Evolutionary conservation across 2,888 invertebrate genomes (phyloP).

Genomic region (Agonopterix subpropinquella): DNA sequence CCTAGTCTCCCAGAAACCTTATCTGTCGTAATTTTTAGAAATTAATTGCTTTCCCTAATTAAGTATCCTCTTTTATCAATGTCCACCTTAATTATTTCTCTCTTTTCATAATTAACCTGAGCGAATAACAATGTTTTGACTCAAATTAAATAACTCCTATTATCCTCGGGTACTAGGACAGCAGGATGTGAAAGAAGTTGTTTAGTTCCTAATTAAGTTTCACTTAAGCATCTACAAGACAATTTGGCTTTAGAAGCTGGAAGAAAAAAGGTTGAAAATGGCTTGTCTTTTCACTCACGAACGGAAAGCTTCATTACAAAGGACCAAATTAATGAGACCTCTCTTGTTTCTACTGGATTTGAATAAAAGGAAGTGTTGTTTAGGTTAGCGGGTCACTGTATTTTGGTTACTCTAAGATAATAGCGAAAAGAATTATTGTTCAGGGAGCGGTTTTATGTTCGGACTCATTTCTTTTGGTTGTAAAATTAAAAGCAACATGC

Average conservation of each 20-base stretch:
- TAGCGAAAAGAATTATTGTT: constrained; percentile 31
- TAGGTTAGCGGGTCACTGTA: constrained; percentile 11
- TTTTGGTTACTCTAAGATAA: constrained; percentile 23
- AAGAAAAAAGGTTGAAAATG: constrained; percentile 20
- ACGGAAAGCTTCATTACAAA: constrained; percentile 8
- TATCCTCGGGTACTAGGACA: constrained; percentile 7
- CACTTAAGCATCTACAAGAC: constrained; percentile 8
- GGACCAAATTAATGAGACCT: not conserved
- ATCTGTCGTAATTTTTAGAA: too few relatives aligned
- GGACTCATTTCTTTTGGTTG: constrained; percentile 2
- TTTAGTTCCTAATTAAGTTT: constrained; percentile 21
- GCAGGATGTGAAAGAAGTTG: constrained; percentile 16
- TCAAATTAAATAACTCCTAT: too few relatives aligned
- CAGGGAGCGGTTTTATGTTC: constrained; percentile 24
- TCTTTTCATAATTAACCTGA: too few relatives aligned
- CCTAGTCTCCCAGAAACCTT: too few relatives aligned
- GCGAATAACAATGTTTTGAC: too few relatives aligned
- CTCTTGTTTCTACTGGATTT: not conserved
- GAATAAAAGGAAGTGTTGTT: not conserved
- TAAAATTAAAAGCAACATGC: too few relatives aligned
- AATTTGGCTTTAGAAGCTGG: constrained; percentile 16
- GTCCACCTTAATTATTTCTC: too few relatives aligned
- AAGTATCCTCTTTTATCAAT: too few relatives aligned
- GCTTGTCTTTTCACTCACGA: constrained; percentile 13
- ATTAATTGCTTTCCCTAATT: too few relatives aligned